Percentiles rank a stretch among this genome's conserved stretches.
Conservation (phyloP, 2,888 invertebrate species). For the Cistogaster globosa region DNA sequence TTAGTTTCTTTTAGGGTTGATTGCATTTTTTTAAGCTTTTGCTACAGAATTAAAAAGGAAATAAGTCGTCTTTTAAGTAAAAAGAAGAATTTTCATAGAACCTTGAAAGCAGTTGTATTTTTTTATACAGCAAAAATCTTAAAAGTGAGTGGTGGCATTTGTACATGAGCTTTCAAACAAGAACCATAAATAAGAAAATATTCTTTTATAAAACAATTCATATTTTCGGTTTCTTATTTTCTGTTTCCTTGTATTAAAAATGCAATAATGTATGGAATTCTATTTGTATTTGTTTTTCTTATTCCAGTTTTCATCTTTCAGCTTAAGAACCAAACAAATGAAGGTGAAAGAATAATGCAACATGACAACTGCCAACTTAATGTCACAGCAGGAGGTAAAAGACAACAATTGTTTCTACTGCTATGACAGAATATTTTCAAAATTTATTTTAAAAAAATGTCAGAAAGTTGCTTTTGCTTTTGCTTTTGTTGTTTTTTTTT, state of each 20-base stretch:
- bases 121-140: too few relatives aligned
- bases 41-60: too few relatives aligned
- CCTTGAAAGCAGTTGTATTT: too few relatives aligned
- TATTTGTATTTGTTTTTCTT: background rate
- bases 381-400: constrained; percentile 61
- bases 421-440: background rate
- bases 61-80: too few relatives aligned
- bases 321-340: background rate
- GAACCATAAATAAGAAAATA: too few relatives aligned
- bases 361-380: constrained; percentile 73
- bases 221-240: constrained; percentile 44
- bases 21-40: too few relatives aligned
- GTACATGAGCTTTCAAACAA: background rate
- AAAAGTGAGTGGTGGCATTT: too few relatives aligned
- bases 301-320: constrained; percentile 25
- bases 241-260: background rate
- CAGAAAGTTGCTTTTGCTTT: constrained; percentile 50
- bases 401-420: constrained; percentile 2
- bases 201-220: constrained; percentile 18
- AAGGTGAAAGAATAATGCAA: constrained; percentile 56
- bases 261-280: background rate
- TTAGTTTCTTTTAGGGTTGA: too few relatives aligned
- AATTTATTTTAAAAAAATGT: constrained; percentile 6
- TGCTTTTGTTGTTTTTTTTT: constrained; percentile 28
- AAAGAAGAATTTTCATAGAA: too few relatives aligned